Evolutionary conservation across 2,888 invertebrate species (phyloP).

Genomic region (Thelaira solivaga): DNA sequence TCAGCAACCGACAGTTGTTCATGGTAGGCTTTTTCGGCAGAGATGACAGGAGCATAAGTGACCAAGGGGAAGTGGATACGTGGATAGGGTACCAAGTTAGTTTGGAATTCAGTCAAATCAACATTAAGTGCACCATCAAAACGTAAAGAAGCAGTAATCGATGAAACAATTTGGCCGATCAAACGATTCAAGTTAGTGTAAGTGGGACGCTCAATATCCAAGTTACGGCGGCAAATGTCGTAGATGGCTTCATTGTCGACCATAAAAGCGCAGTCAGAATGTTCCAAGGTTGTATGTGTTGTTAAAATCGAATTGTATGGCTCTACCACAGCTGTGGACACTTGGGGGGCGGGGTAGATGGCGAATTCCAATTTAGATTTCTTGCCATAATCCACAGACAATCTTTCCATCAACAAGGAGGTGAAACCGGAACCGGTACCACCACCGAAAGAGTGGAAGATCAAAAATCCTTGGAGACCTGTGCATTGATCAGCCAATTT

Average conservation of each 20-base stretch:
- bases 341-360: conserved; percentile 96
- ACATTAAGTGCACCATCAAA: conserved; percentile 96
- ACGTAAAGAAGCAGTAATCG: conserved; percentile 94
- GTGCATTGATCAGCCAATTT: conserved; percentile 94
- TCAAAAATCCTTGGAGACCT: conserved; percentile 93
- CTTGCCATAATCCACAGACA: conserved; percentile 97
- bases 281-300: conserved; percentile 96
- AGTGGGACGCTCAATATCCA: conserved; percentile 96
- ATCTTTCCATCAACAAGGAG: conserved; percentile 96
- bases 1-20: conserved; percentile 94
- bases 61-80: conserved; percentile 97
- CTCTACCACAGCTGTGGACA: conserved; percentile 94
- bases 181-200: conserved; percentile 97
- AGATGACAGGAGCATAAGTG: conserved; percentile 94
- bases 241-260: conserved; percentile 94
- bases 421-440: conserved; percentile 98
- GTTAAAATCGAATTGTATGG: conserved; percentile 98
- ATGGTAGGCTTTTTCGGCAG: conserved; percentile 95
- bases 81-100: conserved; percentile 96
- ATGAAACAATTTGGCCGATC: conserved; percentile 95
- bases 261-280: conserved; percentile 98
- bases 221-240: conserved; percentile 94
- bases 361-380: conserved; percentile 97
- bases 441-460: conserved; percentile 96
- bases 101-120: conserved; percentile 96